Evolutionary conservation across 2,797 vertebrate genomes (phyloP).

Genomic region (Nasua narica): DNA sequence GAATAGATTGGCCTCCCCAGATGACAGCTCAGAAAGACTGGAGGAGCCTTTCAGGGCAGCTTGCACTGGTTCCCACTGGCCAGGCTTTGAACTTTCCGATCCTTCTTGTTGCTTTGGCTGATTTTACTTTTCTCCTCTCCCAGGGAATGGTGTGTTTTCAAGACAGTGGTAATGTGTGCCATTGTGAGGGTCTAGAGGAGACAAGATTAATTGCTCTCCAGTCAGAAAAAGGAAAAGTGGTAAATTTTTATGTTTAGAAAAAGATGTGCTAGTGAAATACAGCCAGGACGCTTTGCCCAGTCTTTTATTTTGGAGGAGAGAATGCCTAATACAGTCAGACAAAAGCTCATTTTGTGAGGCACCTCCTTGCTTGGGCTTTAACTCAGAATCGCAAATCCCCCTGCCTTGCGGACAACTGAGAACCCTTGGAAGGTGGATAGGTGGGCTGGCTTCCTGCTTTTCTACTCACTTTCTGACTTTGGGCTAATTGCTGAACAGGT

Average conservation of each 20-base stretch:
- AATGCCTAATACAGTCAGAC: neutral
- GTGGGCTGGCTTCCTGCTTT: neutral
- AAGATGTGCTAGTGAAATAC: constrained; percentile 41
- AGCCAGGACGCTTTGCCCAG: constrained; percentile 10
- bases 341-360: constrained; percentile 38
- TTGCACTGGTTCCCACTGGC: neutral
- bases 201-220: constrained; percentile 37
- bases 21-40: neutral
- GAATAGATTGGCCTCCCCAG: neutral
- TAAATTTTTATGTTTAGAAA: constrained; percentile 49
- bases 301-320: constrained; percentile 45
- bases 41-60: neutral
- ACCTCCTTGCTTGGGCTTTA: neutral
- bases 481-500: neutral
- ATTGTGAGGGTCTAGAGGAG: neutral
- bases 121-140: neutral
- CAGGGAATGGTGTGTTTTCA: neutral
- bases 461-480: neutral
- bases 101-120: neutral
- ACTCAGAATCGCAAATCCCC: constrained; percentile 8
- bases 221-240: constrained; percentile 42
- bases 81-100: constrained; percentile 23
- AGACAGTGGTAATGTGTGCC: neutral
- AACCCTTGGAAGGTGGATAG: neutral
- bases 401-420: neutral